A percentile compares a stretch with the other conserved stretches of the same genome.
Conservation (phyloP, 2,888 invertebrate species). For the Cantharis flavilabris region DNA sequence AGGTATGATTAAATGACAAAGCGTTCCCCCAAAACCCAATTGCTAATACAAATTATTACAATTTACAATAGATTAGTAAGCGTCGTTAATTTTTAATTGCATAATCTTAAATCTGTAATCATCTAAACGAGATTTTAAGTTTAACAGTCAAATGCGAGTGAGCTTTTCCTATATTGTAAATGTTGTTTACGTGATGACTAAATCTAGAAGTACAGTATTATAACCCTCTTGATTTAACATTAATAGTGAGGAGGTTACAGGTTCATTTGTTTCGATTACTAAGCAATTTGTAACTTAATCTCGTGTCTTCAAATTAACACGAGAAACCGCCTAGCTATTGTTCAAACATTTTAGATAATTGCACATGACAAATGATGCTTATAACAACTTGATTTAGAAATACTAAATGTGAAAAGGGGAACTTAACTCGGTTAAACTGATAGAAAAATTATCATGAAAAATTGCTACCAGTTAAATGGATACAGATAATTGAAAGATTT, state of each 20-base stretch:
- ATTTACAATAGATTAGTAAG: not conserved
- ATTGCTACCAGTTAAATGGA: not conserved
- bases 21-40: not conserved
- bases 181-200: constrained; percentile 13
- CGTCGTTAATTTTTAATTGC: not conserved
- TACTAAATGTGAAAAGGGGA: not conserved
- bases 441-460: not conserved
- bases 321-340: constrained; percentile 18
- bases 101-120: not conserved
- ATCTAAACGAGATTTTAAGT: not conserved
- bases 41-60: not conserved
- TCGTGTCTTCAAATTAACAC: constrained; percentile 19
- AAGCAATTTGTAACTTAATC: constrained; percentile 21
- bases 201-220: constrained; percentile 19
- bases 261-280: constrained; percentile 24
- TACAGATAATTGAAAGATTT: not conserved
- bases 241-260: constrained; percentile 22
- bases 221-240: constrained; percentile 20
- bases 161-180: not conserved
- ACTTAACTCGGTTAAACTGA: not conserved
- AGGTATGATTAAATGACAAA: not conserved
- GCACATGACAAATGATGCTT: constrained; percentile 6
- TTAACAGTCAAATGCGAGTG: not conserved
- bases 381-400: constrained; percentile 9
- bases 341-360: constrained; percentile 19